Evolutionary conservation across 2,113 vertebrate genomes (phyloP).

Genomic region (Pseudorhombus dupliciocellatus): DNA sequence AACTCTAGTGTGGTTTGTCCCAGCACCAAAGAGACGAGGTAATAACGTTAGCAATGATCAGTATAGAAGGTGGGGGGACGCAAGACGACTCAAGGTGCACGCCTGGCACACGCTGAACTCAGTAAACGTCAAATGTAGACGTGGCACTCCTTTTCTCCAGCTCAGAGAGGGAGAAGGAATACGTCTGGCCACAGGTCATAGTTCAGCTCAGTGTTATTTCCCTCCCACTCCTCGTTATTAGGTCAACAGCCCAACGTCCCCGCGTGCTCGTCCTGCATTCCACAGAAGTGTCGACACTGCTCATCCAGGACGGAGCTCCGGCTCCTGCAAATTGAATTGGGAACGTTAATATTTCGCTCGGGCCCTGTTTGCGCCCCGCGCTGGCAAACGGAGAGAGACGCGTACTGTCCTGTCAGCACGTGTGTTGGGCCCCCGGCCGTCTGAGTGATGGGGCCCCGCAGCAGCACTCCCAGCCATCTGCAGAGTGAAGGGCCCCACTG

Average conservation of each 20-base stretch:
- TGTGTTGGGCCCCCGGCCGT: constrained; percentile 68
- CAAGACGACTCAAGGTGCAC: not conserved
- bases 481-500: constrained; percentile 32
- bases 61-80: not conserved
- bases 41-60: not conserved
- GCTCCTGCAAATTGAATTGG: constrained; percentile 75
- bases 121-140: not conserved
- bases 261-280: constrained; percentile 63
- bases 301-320: constrained; percentile 70
- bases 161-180: not conserved
- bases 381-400: constrained; percentile 51
- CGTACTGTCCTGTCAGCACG: constrained; percentile 76
- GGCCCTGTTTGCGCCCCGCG: constrained; percentile 52
- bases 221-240: constrained; percentile 46
- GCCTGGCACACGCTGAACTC: not conserved
- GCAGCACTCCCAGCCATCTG: constrained; percentile 43
- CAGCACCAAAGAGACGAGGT: not conserved
- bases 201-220: constrained; percentile 39
- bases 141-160: not conserved
- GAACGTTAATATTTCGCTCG: constrained; percentile 78
- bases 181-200: not conserved
- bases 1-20: not conserved
- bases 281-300: constrained; percentile 71
- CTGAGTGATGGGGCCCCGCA: constrained; percentile 66
- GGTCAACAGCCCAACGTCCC: constrained; percentile 54